These are phyloP conservation scores for Ictalurus punctatus DNA, from an alignment of 2,113 vertebrate genomes.

Conservation along the genomic window DNA sequence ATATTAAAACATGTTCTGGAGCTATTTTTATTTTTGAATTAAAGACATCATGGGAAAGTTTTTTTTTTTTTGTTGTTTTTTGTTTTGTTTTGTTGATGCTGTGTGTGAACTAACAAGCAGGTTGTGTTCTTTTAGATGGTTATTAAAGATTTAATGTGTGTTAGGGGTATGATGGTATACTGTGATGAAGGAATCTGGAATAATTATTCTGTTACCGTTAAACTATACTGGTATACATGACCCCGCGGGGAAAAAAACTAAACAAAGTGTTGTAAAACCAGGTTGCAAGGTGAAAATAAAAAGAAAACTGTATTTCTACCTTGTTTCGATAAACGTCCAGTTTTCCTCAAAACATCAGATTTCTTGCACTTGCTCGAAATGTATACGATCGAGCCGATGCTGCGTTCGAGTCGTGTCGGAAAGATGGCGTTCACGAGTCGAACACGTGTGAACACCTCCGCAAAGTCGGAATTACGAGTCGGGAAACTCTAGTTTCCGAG, in stretches of 20 bases:
- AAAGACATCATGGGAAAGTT: slow-evolving; percentile 54
- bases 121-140: slow-evolving; percentile 25
- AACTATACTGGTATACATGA: slow-evolving; percentile 26
- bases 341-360: background rate
- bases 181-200: slow-evolving; percentile 28
- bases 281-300: slow-evolving; percentile 29
- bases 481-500: no score
- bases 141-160: slow-evolving; percentile 17
- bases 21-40: slow-evolving; percentile 73
- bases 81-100: background rate
- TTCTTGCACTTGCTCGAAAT: background rate
- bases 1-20: slow-evolving; percentile 62
- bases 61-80: background rate
- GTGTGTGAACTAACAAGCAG: slow-evolving; percentile 34
- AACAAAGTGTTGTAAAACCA: background rate
- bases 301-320: slow-evolving; percentile 21
- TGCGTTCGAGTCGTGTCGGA: no score
- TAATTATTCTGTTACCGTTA: slow-evolving; percentile 11
- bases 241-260: background rate
- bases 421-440: no score
- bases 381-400: background rate
- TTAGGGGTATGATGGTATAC: slow-evolving; percentile 17
- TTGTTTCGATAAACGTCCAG: background rate
- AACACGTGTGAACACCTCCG: no score
- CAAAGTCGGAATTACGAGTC: no score